These are phyloP conservation scores for Poecilia gillii DNA, from an alignment of 2,797 vertebrate species.

Conservation along the genomic window DNA sequence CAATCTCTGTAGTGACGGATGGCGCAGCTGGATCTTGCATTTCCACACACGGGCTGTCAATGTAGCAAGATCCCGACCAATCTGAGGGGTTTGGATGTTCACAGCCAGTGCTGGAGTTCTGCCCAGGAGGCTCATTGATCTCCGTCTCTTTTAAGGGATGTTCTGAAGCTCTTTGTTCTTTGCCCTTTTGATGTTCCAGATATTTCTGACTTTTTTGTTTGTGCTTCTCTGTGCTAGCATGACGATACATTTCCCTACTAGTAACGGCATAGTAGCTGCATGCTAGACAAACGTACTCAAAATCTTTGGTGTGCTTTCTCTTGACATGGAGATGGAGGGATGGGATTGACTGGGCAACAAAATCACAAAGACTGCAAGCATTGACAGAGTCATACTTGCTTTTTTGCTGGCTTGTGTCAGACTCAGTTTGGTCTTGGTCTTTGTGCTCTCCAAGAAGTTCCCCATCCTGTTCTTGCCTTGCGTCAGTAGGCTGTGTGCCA, in stretches of 20 bases:
- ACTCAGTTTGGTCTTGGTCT: constrained; percentile 43
- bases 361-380: constrained; percentile 87
- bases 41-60: constrained; percentile 21
- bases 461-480: constrained; percentile 46
- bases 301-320: constrained; percentile 92
- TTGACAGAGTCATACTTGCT: constrained; percentile 72
- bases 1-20: constrained; percentile 12
- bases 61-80: constrained; percentile 37
- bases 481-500: constrained; percentile 15
- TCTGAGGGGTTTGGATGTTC: constrained; percentile 30
- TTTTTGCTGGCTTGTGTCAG: constrained; percentile 52
- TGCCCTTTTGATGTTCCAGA: constrained; percentile 51
- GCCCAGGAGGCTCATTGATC: constrained; percentile 23
- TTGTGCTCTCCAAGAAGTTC: constrained; percentile 46
- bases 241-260: constrained; percentile 91
- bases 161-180: constrained; percentile 33
- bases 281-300: constrained; percentile 94
- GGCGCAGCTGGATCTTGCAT: constrained; percentile 16
- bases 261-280: constrained; percentile 96
- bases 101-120: constrained; percentile 29
- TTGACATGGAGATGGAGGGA: constrained; percentile 92
- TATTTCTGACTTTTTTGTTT: constrained; percentile 89
- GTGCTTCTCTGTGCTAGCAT: constrained; percentile 93
- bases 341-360: constrained; percentile 87
- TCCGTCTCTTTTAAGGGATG: constrained; percentile 39